Conservation (phyloP, 2,113 vertebrate species). For the Phaethon lepturus region DNA sequence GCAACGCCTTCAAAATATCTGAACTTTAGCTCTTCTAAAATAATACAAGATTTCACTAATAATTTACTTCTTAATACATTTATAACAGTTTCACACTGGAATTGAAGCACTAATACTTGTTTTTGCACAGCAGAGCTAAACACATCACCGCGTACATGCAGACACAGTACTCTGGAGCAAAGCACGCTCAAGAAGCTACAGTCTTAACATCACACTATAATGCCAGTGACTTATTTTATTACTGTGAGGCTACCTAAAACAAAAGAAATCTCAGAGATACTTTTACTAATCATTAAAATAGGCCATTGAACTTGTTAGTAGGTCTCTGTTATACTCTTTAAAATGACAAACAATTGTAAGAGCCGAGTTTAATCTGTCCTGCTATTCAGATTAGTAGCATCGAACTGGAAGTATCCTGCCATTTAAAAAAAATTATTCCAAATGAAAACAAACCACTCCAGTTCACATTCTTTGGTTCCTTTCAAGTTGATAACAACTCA, state of each 20-base stretch:
- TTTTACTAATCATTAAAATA: not conserved
- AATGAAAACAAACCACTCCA: not conserved
- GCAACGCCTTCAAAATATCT: not conserved
- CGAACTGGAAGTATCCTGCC: slow-evolving; percentile 27
- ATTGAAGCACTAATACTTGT: rapidly evolving
- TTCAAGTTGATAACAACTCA: slow-evolving; percentile 17
- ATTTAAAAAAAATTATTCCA: not conserved
- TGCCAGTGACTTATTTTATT: no score
- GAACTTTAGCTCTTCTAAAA: not conserved
- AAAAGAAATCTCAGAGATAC: not conserved
- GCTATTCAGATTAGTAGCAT: slow-evolving; percentile 59
- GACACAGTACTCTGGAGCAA: not conserved
- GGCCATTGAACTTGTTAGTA: not conserved
- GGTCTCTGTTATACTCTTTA: not conserved
- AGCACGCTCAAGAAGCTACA: not conserved
- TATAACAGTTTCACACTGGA: not conserved
- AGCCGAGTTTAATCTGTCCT: slow-evolving; percentile 13
- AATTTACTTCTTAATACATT: not conserved
- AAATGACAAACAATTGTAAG: slow-evolving; percentile 58
- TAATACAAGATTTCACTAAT: not conserved
- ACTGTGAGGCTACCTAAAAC: not conserved
- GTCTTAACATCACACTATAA: not conserved
- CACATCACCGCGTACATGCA: no score
- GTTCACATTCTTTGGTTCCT: not conserved
- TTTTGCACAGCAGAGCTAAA: not conserved